Base-by-base conservation (phyloP, 1,140 invertebrate genomes). In the Gryon sp. region DNA sequence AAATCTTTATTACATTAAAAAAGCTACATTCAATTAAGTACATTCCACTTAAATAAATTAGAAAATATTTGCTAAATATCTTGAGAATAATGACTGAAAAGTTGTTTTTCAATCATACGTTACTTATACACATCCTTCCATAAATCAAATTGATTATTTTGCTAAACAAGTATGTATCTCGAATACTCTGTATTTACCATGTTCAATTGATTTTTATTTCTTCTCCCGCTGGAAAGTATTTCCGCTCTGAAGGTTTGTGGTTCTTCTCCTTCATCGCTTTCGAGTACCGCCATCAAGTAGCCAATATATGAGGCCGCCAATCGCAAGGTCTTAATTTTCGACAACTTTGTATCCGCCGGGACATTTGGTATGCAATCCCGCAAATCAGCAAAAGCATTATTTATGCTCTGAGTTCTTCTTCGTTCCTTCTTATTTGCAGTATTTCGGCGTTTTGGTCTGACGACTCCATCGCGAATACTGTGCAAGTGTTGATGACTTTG, bases 331-430 rank as follows among this genome's bases (percentile, higher is more conserved):
- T 98, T 98, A 70, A 98, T 96, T 90, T 97, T 97, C 5, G 95
- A 96, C 38, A 98, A 86, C 88, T 99, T 99, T 0, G 97, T 99
- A 83, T 99, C 97, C 0, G 95, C 92, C 0, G 97, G 97, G 4
- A 99, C 97, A 82, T 98, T 98, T 0, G 98, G 98, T 79, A 99
- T 99, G 84, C 96, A 96, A 59, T 97, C 96, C 2, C 97, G 88
- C 0, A 99, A 90, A 82, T 96, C 94, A 0, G 96, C 93, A 83
- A 98, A 99, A 0, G 97, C 97, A 62, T 94, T 97, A 88, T 99
- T 99, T 74, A 99, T 98, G 74, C 95, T 97, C 86, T 96, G 94
- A 0, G 97, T 99, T 53, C 97, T 88, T 79, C 97, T 85, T 30
- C 97, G 87, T 85, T 99, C 97, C 85, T 99, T 99, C 87, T 97